Evolutionary conservation across 2,888 invertebrate species (phyloP).

Genomic region (Cactoblastis cactorum): DNA sequence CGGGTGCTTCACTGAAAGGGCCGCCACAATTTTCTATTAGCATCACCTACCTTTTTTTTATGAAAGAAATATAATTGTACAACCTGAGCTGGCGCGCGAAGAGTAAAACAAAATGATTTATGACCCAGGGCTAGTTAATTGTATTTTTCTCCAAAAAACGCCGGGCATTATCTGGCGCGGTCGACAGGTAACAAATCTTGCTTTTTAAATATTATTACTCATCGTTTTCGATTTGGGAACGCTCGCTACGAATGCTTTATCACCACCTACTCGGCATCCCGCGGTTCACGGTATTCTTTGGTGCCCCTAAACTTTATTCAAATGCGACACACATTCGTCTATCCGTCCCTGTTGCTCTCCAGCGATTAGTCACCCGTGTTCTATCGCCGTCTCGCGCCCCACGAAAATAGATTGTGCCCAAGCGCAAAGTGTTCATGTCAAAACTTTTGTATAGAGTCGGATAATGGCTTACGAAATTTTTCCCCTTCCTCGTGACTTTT

Average conservation of each 20-base stretch:
- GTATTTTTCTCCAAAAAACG: constrained; percentile 74
- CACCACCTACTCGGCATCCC: constrained; percentile 79
- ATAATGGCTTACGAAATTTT: constrained; percentile 77
- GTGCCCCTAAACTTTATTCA: constrained; percentile 78
- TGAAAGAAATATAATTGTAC: constrained; percentile 62
- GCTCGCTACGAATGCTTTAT: constrained; percentile 77
- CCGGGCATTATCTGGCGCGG: constrained; percentile 68
- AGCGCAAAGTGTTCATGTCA: constrained; percentile 78
- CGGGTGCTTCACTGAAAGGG: constrained; percentile 31
- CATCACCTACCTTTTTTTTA: constrained; percentile 55
- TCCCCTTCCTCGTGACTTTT: constrained; percentile 75
- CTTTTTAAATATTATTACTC: constrained; percentile 79
- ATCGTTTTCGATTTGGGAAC: constrained; percentile 77
- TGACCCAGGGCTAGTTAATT: constrained; percentile 68
- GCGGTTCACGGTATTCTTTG: constrained; percentile 66
- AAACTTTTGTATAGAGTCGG: constrained; percentile 74
- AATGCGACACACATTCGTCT: constrained; percentile 71
- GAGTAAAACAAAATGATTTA: constrained; percentile 68
- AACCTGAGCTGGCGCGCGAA: constrained; percentile 60
- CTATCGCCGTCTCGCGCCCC: constrained; percentile 65
- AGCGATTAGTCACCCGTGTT: constrained; percentile 43
- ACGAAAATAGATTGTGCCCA: constrained; percentile 79
- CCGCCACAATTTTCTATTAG: constrained; percentile 51
- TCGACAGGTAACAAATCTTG: constrained; percentile 78
- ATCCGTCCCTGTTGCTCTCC: constrained; percentile 60